phyloP scores from a whole-genome alignment of 2,888 invertebrate species.

The Empis stercorea region DNA sequence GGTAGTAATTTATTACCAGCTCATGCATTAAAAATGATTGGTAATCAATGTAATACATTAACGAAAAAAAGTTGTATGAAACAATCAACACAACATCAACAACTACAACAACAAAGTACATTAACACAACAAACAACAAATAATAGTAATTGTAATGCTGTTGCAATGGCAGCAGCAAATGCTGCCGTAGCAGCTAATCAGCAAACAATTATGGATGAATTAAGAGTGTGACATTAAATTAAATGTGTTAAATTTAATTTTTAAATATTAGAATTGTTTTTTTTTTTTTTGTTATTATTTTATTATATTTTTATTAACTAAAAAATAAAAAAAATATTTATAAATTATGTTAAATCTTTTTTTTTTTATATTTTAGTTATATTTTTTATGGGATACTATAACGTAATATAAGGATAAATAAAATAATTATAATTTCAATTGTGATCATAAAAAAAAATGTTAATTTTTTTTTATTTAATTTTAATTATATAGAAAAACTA shows the following conservation, averaged over 20 bases:
- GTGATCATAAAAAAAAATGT: too few species aligned
- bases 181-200: slow-evolving; percentile 15
- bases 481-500: too few species aligned
- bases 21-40: slow-evolving; percentile 64
- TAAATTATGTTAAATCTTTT: too few species aligned
- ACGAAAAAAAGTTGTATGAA: slow-evolving; percentile 57
- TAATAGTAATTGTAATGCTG: slow-evolving; percentile 20
- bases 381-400: too few species aligned
- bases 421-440: too few species aligned
- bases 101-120: slow-evolving; percentile 18
- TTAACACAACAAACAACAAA: slow-evolving; percentile 10
- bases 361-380: too few species aligned
- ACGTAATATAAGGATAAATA: too few species aligned
- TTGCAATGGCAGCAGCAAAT: slow-evolving; percentile 31
- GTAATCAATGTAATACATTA: slow-evolving; percentile 54
- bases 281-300: neutral
- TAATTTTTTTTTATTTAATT: too few species aligned
- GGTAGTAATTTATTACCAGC: slow-evolving; percentile 39
- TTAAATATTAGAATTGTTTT: neutral
- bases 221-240: slow-evolving; percentile 64
- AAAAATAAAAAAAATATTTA: too few species aligned
- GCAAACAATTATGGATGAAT: slow-evolving; percentile 59
- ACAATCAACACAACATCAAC: slow-evolving; percentile 26
- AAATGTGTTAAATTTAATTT: neutral
- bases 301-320: too few species aligned